Conservation (phyloP, 2,797 vertebrate species). For the Rhynchotus rufescens region DNA sequence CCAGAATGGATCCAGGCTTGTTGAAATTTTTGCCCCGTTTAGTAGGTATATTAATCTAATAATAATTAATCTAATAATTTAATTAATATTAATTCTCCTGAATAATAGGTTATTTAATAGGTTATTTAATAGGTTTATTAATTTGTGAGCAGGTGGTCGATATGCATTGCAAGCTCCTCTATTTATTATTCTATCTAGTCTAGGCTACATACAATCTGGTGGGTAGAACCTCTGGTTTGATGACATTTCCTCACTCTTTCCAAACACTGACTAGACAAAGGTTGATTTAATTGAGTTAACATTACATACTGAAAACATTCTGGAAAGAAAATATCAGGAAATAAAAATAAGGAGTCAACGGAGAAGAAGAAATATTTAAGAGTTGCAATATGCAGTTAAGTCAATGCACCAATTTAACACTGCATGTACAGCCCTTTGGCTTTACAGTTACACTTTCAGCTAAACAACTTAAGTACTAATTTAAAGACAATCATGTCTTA, state of each 20-base stretch:
- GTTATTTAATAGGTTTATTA: not conserved
- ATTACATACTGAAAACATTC: not conserved
- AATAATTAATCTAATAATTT: too few relatives aligned
- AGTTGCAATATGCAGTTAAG: not conserved
- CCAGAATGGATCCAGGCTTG: not conserved
- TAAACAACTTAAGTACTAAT: conserved; percentile 8
- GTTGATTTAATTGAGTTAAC: not conserved
- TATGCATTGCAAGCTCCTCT: not conserved
- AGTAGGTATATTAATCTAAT: too few relatives aligned
- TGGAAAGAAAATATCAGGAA: not conserved
- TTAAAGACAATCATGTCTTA: not conserved
- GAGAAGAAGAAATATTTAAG: not conserved
- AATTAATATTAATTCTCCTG: too few relatives aligned
- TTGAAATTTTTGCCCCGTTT: not conserved
- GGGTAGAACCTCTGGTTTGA: too few relatives aligned
- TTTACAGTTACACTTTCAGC: not conserved
- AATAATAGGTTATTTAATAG: too few relatives aligned
- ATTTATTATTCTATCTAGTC: not conserved
- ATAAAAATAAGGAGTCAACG: not conserved
- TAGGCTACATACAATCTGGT: too few relatives aligned
- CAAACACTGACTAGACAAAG: not conserved
- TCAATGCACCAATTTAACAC: not conserved
- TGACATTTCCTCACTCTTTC: not conserved
- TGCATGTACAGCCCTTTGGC: not conserved
- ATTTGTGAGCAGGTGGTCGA: not conserved